Conservation (phyloP, 1,140 invertebrate genomes). For the Sminthurides bifidus region DNA sequence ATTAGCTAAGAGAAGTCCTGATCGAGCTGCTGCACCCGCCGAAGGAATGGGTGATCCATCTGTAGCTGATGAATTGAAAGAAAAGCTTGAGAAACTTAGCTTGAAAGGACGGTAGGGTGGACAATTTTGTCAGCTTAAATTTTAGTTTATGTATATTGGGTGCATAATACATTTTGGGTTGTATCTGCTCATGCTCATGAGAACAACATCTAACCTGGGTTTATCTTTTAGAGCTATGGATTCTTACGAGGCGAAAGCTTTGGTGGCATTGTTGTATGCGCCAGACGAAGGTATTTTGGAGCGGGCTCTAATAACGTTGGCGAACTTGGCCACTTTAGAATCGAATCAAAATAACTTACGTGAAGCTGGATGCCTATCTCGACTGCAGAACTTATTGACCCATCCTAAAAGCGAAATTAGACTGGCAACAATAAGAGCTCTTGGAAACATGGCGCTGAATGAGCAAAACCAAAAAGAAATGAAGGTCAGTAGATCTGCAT, state of each 20-base stretch:
- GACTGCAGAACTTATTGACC: slow-evolving; percentile 40
- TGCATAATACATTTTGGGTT: neutral
- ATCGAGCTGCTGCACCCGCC: neutral
- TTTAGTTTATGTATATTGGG: neutral
- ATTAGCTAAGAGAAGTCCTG: slow-evolving; percentile 30
- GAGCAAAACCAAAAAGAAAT: slow-evolving; percentile 44
- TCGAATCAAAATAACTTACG: slow-evolving; percentile 42
- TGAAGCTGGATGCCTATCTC: slow-evolving; percentile 43
- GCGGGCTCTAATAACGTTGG: slow-evolving; percentile 39
- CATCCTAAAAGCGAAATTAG: slow-evolving; percentile 34
- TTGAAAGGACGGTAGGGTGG: slow-evolving; percentile 32
- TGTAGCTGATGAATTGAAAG: slow-evolving; percentile 35
- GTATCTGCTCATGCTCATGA: too few species aligned
- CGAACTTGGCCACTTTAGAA: slow-evolving; percentile 32
- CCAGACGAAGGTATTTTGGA: slow-evolving; percentile 42
- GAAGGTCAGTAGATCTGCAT: slow-evolving; percentile 33
- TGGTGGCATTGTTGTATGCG: slow-evolving; percentile 42
- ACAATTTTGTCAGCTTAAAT: neutral
- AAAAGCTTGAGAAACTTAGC: slow-evolving; percentile 34
- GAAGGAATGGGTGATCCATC: neutral
- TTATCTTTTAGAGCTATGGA: slow-evolving; percentile 37
- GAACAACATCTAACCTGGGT: neutral
- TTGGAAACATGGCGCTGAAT: slow-evolving; percentile 45
- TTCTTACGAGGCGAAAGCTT: slow-evolving; percentile 42
- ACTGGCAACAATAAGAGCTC: slow-evolving; percentile 39